Evolutionary conservation across 1,140 invertebrate genomes (phyloP), one percentile per base, ranked within the genome.

Genomic region (Calycopis cecrops): DNA sequence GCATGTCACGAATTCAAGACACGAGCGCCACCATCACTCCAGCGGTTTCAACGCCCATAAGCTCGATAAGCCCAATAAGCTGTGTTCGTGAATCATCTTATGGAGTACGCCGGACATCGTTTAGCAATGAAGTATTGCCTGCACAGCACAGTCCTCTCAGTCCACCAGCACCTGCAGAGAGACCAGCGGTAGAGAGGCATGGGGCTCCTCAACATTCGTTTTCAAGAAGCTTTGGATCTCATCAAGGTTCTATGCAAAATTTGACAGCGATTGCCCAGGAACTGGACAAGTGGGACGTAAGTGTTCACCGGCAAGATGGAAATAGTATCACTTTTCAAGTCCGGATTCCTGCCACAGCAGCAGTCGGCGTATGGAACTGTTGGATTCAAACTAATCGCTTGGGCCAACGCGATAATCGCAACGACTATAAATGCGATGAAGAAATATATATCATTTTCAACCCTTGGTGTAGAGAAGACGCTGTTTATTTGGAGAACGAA

Each of bases 401-500:
- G 48, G 89, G 90, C 16, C 79, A 88, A 57, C 86, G 85, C 21
- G 87, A 88, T 48, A 88, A 88, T 62, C 80, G 88, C 35, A 79
- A 88, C 52, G 89, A 90, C 62, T 89, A 89, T 70, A 90, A 90
- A 74, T 89, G 86, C 53, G 89, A 90, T 60, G 88, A 90, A 66
- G 90, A 91, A 17, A 88, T 94, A 55, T 94, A 92, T 73, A 89
- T 95, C 21, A 70, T 95, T 3, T 95, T 96, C 79, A 97, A 97
- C 85, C 94, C 94, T 1, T 97, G 94, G 94, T 92, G 91, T 78
- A 79, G 84, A 72, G 92, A 91, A 52, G 92, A 94, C 72, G 61
- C 84, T 4, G 93, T 94, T 9, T 94, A 91, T 78, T 89, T 95
- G 90, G 88, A 91, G 35, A 90, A 92, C 57, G 90, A 91, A 42